Base-by-base conservation (phyloP, 2,888 invertebrate species). In the Branchipolynoe longqiensis region DNA sequence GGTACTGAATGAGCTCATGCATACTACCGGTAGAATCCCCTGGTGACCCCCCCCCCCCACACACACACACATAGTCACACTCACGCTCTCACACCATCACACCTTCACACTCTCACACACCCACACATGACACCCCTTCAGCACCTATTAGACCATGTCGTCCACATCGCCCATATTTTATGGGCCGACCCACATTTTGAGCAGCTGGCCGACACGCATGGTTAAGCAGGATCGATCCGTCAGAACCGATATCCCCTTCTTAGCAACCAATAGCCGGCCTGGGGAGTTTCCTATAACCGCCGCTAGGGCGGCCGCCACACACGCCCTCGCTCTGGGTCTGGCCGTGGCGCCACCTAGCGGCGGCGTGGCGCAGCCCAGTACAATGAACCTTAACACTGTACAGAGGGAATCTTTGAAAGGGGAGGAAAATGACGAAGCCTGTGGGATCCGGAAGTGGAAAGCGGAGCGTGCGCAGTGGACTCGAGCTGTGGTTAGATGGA, bases 181-280 rank as follows among this genome's bases (percentile, higher is more conserved):
- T 69, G n/a, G 6, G 6, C 36, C 18, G 69, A 6, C 69, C 69
- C 28, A 78, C n/a, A 78, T 78, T 78, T 48, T 48, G 4, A 78
- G 78, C 41, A 4, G 54, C 25, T 28, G 28, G 41, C 41, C 48
- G 31, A 14, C 28, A 48, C 78, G 78, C 78, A 4, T 78, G 48
- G 78, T 41, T 78, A 78, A 78, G 54, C 78, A 48, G 48, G 48
- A 78, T 78, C 78, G 78, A 78, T 78, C 78, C 41, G 22, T 48
- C 48, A 48, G 78, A 28, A 18, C 54, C 31, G 78, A 78, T 78
- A 78, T 28, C 78, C 22, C 36, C 73, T 62, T 62, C 62, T 62
- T 4, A 59, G 14, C 59, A 6, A 62, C n/a, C 14, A 56, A n/a
- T n/a, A n/a, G n/a, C n/a, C n/a, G 28, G 62, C 2, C n/a, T 62